Base-by-base conservation (phyloP, 2,888 invertebrate species). In the Cartodere bifasciata region DNA sequence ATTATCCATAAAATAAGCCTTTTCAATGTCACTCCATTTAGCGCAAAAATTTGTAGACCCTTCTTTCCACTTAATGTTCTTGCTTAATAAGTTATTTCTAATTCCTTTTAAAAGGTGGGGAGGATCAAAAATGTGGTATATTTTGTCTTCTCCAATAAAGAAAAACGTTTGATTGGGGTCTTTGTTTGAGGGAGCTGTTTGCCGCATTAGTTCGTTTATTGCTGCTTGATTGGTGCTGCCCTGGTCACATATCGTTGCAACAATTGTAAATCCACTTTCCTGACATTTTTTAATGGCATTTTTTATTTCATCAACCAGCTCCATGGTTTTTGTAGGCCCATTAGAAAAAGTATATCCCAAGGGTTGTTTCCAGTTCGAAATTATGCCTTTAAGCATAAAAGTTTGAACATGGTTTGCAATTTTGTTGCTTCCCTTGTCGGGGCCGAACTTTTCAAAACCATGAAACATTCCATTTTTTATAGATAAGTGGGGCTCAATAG, bases 341-440 rank as follows among this genome's bases (percentile, higher is more conserved):
- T 17, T 6, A n/a, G 25, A 32, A 23, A 34, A 34, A 5, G 24
- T 32, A 14, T 13, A 34, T 2, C 15, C 23, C 9, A 34, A n/a
- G 2, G 34, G 34, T 17, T 38, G 36, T 15, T 34, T 32, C 34
- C 36, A 38, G n/a, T 29, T 27, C 11, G 9, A 13, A 2, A 14
- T 15, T 7, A 38, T 30, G 4, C 38, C 38, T 20, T 26, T 31
- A 13, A 38, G 12, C 34, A 38, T 34, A 23, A 38, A 33, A 9
- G 34, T 30, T 20, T 33, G 21, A 7, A 31, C 38, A 16, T 38
- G 36, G n/a, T n/a, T n/a, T n/a, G n/a, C n/a, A n/a, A n/a, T n/a
- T n/a, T n/a, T n/a, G n/a, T n/a, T n/a, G n/a, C n/a, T n/a, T n/a
- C n/a, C n/a, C n/a, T n/a, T n/a, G n/a, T n/a, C n/a, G n/a, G n/a